A percentile compares a stretch with the other conserved stretches of the same genome.
Conservation (phyloP, 2,113 vertebrate genomes). For the Perca schrenkii region DNA sequence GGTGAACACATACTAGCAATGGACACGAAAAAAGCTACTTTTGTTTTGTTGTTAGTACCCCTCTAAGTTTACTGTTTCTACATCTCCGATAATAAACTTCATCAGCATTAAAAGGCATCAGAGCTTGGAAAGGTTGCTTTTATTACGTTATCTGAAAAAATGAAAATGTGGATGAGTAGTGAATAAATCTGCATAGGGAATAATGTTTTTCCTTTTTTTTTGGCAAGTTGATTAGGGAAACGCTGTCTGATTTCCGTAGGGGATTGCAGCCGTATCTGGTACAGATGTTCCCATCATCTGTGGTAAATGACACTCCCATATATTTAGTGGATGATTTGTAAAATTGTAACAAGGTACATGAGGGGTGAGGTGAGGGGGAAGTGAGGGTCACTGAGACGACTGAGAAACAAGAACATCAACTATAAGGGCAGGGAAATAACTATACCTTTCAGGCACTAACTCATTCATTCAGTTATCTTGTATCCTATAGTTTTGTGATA, state of each 20-base stretch:
- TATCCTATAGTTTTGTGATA: background rate
- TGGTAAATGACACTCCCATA: constrained; percentile 34
- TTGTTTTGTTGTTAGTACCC: background rate
- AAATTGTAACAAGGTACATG: constrained; percentile 16
- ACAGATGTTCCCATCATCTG: constrained; percentile 52
- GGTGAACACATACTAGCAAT: background rate
- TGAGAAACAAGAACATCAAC: background rate
- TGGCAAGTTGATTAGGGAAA: constrained; percentile 46
- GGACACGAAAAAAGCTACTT: background rate
- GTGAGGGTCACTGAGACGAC: background rate
- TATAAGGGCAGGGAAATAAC: background rate
- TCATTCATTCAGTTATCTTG: background rate
- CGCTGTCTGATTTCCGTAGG: constrained; percentile 20
- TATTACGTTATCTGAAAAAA: background rate
- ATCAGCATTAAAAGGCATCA: background rate
- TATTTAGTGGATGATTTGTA: constrained; percentile 31
- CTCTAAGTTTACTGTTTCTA: background rate
- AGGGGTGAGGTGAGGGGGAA: background rate
- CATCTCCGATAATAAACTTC: background rate
- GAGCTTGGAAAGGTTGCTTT: constrained; percentile 5
- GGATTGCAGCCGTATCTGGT: constrained; percentile 24
- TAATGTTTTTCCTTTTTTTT: constrained; percentile 13
- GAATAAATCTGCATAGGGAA: constrained; percentile 50
- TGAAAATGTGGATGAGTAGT: constrained; percentile 1
- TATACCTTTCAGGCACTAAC: background rate